phyloP scores from a whole-genome alignment of 2,888 invertebrate species.

The Chouioia cunea region DNA sequence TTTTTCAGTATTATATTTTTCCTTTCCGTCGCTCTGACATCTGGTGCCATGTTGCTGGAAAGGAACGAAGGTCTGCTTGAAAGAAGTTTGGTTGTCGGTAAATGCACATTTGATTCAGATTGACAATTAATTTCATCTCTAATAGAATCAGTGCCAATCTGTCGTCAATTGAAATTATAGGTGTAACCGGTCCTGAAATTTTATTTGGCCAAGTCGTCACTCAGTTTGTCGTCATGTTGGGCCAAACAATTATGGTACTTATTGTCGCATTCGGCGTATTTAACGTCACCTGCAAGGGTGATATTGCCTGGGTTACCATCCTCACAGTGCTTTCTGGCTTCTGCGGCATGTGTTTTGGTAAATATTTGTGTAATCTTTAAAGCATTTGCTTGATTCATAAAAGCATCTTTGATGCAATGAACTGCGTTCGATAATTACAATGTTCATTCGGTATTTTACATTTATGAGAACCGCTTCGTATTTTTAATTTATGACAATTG shows the following conservation, averaged over 20 bases:
- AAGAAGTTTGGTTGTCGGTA: slow-evolving; percentile 82
- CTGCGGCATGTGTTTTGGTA: slow-evolving; percentile 95
- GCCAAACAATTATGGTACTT: slow-evolving; percentile 84
- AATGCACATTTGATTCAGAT: not conserved
- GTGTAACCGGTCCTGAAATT: slow-evolving; percentile 82
- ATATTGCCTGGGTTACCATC: slow-evolving; percentile 79
- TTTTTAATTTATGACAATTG: no score
- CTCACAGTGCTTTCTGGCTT: slow-evolving; percentile 86
- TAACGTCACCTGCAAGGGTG: slow-evolving; percentile 82
- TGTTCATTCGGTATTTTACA: no score
- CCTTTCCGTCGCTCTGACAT: slow-evolving; percentile 91
- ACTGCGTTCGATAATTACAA: no score
- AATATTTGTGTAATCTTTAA: slow-evolving; percentile 52
- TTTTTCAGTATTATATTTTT: slow-evolving; percentile 88
- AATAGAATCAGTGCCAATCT: not conserved
- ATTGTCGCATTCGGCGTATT: slow-evolving; percentile 84
- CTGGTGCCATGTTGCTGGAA: slow-evolving; percentile 90
- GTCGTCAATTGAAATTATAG: slow-evolving; percentile 52
- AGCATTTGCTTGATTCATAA: no score
- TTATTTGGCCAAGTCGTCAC: slow-evolving; percentile 89
- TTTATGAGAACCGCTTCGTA: no score
- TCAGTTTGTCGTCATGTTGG: slow-evolving; percentile 89
- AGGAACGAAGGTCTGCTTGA: slow-evolving; percentile 92
- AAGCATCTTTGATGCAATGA: no score
- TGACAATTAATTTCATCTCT: not conserved